Conservation (phyloP, 2,797 vertebrate species). For the Epinephelus coioides region DNA sequence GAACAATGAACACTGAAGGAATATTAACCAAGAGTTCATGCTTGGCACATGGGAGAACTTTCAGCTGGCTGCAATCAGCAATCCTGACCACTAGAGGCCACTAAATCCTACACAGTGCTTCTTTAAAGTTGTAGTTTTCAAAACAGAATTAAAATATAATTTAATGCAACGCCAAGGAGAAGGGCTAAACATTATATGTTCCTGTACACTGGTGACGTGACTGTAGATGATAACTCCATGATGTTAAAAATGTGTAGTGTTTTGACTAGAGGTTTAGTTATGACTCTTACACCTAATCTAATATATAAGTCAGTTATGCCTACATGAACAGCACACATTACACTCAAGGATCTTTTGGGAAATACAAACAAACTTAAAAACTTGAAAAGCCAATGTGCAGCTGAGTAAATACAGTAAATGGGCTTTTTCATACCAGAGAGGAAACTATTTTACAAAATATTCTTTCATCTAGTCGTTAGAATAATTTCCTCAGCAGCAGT, state of each 20-base stretch:
- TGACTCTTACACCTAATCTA: background rate
- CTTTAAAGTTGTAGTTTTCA: background rate
- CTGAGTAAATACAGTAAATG: background rate
- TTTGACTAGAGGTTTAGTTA: background rate
- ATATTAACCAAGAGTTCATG: too few species aligned
- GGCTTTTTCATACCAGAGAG: background rate
- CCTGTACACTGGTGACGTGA: background rate
- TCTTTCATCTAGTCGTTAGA: background rate
- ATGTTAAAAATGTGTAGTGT: background rate
- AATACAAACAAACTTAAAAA: background rate
- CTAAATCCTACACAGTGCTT: too few species aligned
- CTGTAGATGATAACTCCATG: background rate
- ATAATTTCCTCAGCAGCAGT: background rate
- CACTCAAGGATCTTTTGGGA: slow-evolving; percentile 5
- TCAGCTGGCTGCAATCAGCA: too few species aligned
- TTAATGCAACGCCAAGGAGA: background rate
- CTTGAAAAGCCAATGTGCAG: background rate
- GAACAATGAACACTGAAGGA: too few species aligned
- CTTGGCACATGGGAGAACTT: too few species aligned
- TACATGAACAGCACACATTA: background rate
- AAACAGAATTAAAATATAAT: background rate
- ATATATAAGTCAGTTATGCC: slow-evolving; percentile 15
- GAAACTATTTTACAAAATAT: background rate
- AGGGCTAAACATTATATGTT: background rate
- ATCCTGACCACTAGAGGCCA: too few species aligned